Percentiles rank a stretch among this genome's conserved stretches.
phyloP scores from a whole-genome alignment of 2,113 vertebrate species.

The Cheirogaleus medius region DNA sequence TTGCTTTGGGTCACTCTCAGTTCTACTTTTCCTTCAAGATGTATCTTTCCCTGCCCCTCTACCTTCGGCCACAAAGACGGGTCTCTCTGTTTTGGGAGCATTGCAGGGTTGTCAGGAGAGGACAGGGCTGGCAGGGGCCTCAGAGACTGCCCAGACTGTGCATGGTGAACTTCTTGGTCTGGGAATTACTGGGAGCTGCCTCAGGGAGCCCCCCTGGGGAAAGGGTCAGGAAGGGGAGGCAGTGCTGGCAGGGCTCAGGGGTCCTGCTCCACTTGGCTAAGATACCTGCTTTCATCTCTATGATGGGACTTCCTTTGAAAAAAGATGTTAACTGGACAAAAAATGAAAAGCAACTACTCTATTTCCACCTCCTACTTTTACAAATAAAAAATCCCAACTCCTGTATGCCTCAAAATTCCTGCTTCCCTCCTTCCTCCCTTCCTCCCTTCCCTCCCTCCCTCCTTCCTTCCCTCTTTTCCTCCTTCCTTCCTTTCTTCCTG shows the following conservation, averaged over 20 bases:
- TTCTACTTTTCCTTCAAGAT: not conserved
- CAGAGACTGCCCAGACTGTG: not conserved
- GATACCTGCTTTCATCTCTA: not conserved
- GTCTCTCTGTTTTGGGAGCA: not conserved
- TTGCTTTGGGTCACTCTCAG: not conserved
- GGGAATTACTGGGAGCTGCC: not conserved
- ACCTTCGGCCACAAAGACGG: not conserved
- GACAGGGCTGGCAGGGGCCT: not conserved
- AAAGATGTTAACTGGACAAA: not conserved
- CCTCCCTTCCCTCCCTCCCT: not conserved
- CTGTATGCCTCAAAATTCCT: not conserved
- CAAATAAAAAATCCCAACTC: not conserved
- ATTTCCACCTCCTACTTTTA: not conserved
- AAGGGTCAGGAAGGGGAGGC: not conserved
- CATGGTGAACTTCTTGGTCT: not conserved
- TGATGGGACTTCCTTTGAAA: not conserved
- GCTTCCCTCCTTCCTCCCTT: not conserved
- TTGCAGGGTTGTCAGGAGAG: not conserved
- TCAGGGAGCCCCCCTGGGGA: not conserved
- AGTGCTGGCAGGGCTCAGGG: accelerated
- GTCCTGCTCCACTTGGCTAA: not conserved
- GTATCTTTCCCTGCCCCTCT: not conserved
- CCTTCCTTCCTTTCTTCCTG: no score
- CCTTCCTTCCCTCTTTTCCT: not conserved
- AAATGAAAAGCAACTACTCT: not conserved